Conservation (phyloP, 2,888 invertebrate genomes). For the Apeira syringaria region DNA sequence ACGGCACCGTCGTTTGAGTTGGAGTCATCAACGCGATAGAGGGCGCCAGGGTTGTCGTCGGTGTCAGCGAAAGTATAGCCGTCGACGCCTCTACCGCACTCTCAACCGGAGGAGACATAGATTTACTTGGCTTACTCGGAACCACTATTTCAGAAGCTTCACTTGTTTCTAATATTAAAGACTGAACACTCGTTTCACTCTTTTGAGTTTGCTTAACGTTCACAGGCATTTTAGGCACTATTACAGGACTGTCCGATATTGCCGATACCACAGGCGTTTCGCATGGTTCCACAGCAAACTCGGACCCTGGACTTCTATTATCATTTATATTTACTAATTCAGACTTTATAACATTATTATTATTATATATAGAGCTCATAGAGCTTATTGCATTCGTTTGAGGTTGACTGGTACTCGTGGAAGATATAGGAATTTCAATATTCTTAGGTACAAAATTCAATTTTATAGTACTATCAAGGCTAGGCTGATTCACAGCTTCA, state of each 20-base stretch:
- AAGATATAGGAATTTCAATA: constrained; percentile 52
- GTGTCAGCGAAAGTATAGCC: constrained; percentile 10
- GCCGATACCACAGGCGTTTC: constrained; percentile 88
- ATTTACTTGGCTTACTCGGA: constrained; percentile 29
- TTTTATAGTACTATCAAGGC: constrained; percentile 58
- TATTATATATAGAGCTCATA: constrained; percentile 65
- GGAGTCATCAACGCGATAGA: neutral
- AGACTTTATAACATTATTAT: constrained; percentile 75
- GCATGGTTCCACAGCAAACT: constrained; percentile 59
- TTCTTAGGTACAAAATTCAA: constrained; percentile 55
- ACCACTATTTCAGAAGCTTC: constrained; percentile 58
- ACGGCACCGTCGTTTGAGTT: neutral
- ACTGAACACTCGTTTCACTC: constrained; percentile 57
- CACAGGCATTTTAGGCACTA: constrained; percentile 82
- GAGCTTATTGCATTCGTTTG: constrained; percentile 66
- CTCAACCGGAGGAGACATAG: constrained; percentile 2
- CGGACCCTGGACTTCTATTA: constrained; percentile 66
- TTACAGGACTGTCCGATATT: constrained; percentile 87
- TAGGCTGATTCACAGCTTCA: constrained; percentile 68
- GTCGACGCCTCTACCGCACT: constrained; percentile 1
- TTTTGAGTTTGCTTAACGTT: constrained; percentile 68
- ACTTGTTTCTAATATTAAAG: constrained; percentile 66
- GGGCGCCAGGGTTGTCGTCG: neutral
- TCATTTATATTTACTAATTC: constrained; percentile 71
- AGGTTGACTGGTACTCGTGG: constrained; percentile 57